Percentiles rank a stretch among this genome's conserved stretches.
Conservation (phyloP, 2,113 vertebrate species). For the Alligator mississippiensis region DNA sequence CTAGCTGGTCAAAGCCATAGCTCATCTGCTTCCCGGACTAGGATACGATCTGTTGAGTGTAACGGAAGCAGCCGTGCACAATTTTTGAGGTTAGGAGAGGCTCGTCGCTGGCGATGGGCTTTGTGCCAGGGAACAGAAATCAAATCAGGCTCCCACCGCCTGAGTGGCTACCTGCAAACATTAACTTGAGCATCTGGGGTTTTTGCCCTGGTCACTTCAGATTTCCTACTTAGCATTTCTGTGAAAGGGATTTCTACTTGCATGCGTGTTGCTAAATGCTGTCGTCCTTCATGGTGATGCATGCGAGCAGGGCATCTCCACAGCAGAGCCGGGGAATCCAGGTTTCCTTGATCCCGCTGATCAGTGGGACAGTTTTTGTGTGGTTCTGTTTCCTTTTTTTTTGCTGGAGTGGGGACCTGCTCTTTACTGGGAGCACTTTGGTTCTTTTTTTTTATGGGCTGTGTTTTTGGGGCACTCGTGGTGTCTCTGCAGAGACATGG, state of each 20-base stretch:
- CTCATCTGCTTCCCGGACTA: constrained; percentile 23
- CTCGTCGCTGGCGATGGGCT: constrained; percentile 70
- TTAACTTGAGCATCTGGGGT: not conserved
- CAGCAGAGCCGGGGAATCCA: not conserved
- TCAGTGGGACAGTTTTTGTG: not conserved
- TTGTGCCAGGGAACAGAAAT: constrained; percentile 34
- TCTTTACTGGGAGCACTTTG: not conserved
- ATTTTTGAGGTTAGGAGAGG: constrained; percentile 31
- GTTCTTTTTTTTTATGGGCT: not conserved
- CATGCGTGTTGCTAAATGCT: constrained; percentile 16
- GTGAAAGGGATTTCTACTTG: not conserved
- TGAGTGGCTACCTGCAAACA: not conserved
- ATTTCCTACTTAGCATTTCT: constrained; percentile 5
- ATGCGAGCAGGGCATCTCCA: not conserved
- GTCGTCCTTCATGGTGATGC: not conserved
- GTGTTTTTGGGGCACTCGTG: rapidly evolving
- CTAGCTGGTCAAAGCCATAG: constrained; percentile 64
- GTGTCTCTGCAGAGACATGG: not conserved
- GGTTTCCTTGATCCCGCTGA: not conserved
- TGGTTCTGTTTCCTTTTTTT: not conserved
- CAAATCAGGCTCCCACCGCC: not conserved
- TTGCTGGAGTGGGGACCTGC: not conserved
- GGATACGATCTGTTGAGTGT: not conserved
- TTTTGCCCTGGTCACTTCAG: not conserved
- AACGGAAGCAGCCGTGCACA: not conserved